Evolutionary conservation across 2,113 vertebrate genomes (phyloP).

Genomic region (Pollimyrus isidori): DNA sequence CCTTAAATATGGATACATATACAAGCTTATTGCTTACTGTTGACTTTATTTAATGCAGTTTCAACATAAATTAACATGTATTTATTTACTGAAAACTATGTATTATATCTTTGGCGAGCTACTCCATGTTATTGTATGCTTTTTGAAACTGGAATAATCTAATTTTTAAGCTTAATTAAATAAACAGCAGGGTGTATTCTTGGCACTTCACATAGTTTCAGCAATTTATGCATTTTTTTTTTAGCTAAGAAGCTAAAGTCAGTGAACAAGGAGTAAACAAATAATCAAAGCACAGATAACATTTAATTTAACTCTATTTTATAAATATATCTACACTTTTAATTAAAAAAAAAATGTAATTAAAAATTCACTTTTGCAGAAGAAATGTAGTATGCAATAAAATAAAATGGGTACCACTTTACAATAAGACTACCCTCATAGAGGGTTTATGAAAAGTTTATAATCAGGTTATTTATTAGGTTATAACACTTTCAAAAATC

Average conservation of each 20-base stretch:
- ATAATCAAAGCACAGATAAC: not conserved
- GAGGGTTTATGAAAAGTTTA: not conserved
- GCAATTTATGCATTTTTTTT: not conserved
- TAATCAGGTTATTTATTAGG: not conserved
- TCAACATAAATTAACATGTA: not conserved
- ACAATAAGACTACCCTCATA: not conserved
- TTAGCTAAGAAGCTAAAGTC: constrained; percentile 6
- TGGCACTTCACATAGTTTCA: too few species aligned
- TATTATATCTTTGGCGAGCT: not conserved
- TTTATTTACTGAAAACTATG: not conserved
- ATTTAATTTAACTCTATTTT: not conserved
- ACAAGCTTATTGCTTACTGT: not conserved
- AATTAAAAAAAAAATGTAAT: not conserved
- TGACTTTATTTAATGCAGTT: not conserved
- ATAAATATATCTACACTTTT: not conserved
- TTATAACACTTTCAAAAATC: not conserved
- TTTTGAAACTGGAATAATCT: not conserved
- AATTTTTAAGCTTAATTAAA: not conserved
- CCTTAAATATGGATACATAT: not conserved
- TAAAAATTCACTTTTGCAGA: not conserved
- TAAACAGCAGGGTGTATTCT: not conserved
- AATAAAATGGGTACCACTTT: not conserved
- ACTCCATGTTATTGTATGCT: not conserved
- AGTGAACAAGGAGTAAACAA: not conserved
- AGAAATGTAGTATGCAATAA: not conserved